Evolutionary conservation across 2,797 vertebrate species (phyloP), one percentile per base, ranked within the genome.

Genomic region (Cyprinella venusta): DNA sequence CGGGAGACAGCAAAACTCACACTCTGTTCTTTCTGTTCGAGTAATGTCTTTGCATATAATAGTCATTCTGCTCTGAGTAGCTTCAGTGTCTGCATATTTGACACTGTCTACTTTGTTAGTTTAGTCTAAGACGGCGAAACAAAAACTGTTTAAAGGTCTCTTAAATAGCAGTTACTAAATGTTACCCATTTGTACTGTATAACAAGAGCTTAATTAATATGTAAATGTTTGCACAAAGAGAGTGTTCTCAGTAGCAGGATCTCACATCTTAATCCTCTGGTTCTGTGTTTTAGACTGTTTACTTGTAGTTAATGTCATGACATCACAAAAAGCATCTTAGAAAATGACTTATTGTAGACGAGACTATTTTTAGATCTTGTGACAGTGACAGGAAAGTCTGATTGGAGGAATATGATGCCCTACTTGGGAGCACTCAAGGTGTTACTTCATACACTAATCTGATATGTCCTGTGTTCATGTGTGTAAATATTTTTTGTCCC

Each of bases 221-320:
- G 70, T 82, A 86, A 88, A 88, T 87, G 84, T 87, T 86, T 88
- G 76, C 59, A 82, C 40, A 80, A 80, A 77, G 56, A 64, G 52
- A 70, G 59, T 4, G 26, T 80, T 65, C 24, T 64, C 52, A 65
- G 80, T 56, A 84, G 70, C 50, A n/a, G 13, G 30, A 77, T 67
- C 78, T 71, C 77, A 85, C 80, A 72, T 52, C 52, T 81, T 40
- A n/a, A 52, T 30, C 18, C 19, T 79, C 48, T 45, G 48, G 69
- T 50, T 63, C 42, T 52, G 45, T 76, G 64, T 30, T 67, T 42
- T 38, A 63, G 48, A 72, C 21, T 48, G 52, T 84, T 86, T 80
- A 64, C 36, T 82, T 64, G 19, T 24, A 76, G 63, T 38, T 71
- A 26, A 69, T 54, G 24, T 70, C 19, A 52, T 71, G 52, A 83